Conservation (phyloP, 37 sponge, comb jelly and placozoan species). For the Ianthella basta region DNA sequence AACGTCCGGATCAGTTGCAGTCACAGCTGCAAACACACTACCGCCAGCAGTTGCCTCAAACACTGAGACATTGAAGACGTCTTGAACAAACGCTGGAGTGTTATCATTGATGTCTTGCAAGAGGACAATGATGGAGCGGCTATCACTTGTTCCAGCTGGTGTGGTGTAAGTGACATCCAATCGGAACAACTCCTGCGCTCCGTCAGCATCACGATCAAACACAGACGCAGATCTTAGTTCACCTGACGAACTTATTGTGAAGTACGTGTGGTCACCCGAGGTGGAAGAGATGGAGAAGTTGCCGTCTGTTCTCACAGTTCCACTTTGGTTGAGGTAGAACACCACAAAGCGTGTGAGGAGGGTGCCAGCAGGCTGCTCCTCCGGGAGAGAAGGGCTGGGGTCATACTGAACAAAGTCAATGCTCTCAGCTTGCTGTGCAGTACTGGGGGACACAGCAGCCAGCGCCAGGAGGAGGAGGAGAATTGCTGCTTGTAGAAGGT, state of each 20-base stretch:
- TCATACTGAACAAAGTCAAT: neutral
- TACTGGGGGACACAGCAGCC: too few relatives aligned
- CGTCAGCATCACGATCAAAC: slow-evolving; percentile 42
- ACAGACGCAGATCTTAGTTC: slow-evolving; percentile 22
- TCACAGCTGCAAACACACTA: slow-evolving; percentile 30
- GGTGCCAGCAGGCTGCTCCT: slow-evolving; percentile 57
- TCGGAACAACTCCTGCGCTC: slow-evolving; percentile 23
- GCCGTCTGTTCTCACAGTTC: slow-evolving; percentile 9
- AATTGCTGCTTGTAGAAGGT: too few relatives aligned
- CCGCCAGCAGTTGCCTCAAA: slow-evolving; percentile 38
- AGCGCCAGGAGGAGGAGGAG: too few relatives aligned
- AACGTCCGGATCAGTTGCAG: slow-evolving; percentile 61
- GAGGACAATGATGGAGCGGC: neutral
- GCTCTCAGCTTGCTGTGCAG: neutral
- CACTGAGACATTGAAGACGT: slow-evolving; percentile 19
- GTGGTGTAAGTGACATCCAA: slow-evolving; percentile 45
- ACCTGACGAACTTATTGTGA: slow-evolving; percentile 42
- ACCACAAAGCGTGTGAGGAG: slow-evolving; percentile 6
- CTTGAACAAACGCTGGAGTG: slow-evolving; percentile 47
- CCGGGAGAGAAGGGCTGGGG: neutral
- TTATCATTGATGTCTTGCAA: slow-evolving; percentile 69
- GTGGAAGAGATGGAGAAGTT: slow-evolving; percentile 22
- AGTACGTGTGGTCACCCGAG: slow-evolving; percentile 44
- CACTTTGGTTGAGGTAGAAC: neutral
- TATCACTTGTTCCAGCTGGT: neutral